Percentiles rank a stretch among this genome's conserved stretches.
These are phyloP conservation scores for Aurelia aurita complex sp. Pacific DNA, from an alignment of 30 jellyfish, hydroid and myxozoan species.

Conservation along the genomic window DNA sequence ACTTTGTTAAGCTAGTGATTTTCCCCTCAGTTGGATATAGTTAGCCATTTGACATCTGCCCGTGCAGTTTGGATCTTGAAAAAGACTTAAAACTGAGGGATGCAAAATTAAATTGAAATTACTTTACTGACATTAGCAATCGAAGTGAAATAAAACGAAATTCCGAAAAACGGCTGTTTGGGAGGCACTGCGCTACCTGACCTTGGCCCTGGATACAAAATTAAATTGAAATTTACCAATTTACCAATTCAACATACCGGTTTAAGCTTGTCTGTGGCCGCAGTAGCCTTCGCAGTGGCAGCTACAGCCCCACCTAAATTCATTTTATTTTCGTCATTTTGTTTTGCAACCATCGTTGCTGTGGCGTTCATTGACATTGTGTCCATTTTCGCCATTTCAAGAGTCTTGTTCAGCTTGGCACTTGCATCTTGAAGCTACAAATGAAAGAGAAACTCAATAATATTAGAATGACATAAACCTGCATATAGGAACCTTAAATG, in stretches of 20 bases:
- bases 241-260: not conserved
- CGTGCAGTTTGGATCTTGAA: no score
- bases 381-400: constrained; percentile 30
- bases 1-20: no score
- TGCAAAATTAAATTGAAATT: no score
- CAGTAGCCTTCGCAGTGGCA: constrained; percentile 57
- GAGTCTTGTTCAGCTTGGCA: constrained; percentile 36
- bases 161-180: no score
- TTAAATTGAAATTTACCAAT: not conserved
- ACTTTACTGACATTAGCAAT: no score
- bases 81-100: no score
- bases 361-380: constrained; percentile 37
- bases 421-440: constrained; percentile 25
- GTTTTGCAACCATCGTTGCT: constrained; percentile 22
- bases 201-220: not conserved
- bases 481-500: no score
- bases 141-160: no score
- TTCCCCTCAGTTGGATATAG: no score
- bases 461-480: no score
- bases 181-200: not conserved
- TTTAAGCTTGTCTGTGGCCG: constrained; percentile 9
- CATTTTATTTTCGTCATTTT: constrained; percentile 32
- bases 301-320: constrained; percentile 26
- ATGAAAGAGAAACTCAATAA: not conserved
- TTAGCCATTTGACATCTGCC: no score